These are phyloP conservation scores for Oreonectes daqikongensis DNA, from an alignment of 2,797 vertebrate species.

Conservation along the genomic window DNA sequence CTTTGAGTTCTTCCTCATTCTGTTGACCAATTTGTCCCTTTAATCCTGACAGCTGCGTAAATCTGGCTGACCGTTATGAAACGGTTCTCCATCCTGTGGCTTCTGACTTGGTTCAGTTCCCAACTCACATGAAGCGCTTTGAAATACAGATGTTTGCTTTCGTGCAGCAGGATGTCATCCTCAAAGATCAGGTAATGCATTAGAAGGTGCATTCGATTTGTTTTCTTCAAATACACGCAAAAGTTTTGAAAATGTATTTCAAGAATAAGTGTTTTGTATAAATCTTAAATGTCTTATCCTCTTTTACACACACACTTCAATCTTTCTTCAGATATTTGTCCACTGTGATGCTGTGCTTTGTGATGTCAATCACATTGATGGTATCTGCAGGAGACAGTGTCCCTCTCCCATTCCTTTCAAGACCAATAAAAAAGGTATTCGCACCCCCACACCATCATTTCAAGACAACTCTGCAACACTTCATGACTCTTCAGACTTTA, in stretches of 20 bases:
- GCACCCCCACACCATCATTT: neutral
- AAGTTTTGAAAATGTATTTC: no score
- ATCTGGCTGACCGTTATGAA: conserved; percentile 64
- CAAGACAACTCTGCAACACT: neutral
- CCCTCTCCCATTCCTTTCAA: neutral
- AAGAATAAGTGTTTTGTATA: no score
- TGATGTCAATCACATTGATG: conserved; percentile 63
- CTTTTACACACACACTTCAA: no score
- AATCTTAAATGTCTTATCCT: no score
- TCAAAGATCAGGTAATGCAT: conserved; percentile 75
- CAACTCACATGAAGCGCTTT: conserved; percentile 83
- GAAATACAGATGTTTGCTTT: conserved; percentile 85
- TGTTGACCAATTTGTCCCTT: neutral
- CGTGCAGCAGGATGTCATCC: conserved; percentile 59
- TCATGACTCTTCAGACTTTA: no score
- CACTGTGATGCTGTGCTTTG: conserved; percentile 84
- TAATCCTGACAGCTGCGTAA: conserved; percentile 70
- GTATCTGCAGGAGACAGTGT: conserved; percentile 74
- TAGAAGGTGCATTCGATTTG: no score
- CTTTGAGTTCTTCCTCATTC: neutral
- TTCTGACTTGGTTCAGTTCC: conserved; percentile 61
- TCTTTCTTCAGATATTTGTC: conserved; percentile 77
- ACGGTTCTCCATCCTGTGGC: conserved; percentile 65
- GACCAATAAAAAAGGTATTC: neutral
- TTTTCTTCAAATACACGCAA: no score